Evolutionary conservation across 2,888 invertebrate species (phyloP).

Genomic region (Cataglyphis livida): DNA sequence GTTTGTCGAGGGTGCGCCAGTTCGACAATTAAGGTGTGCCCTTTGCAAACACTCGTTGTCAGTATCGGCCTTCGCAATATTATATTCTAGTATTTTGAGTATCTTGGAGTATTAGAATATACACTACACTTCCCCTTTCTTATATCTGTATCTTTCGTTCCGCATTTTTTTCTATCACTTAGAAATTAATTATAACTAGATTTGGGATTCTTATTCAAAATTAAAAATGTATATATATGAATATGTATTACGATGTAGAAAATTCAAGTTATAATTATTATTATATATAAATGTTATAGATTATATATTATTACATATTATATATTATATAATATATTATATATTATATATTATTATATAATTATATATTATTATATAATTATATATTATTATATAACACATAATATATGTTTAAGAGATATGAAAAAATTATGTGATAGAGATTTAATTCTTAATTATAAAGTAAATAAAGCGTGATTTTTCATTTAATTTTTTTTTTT

Average conservation of each 20-base stretch:
- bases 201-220: background rate
- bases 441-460: too few relatives aligned
- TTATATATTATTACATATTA: background rate
- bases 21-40: conserved; percentile 83
- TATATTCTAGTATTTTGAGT: conserved; percentile 68
- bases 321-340: too few relatives aligned
- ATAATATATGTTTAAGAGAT: too few relatives aligned
- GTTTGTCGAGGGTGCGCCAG: conserved; percentile 82
- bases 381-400: background rate
- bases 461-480: background rate
- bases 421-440: too few relatives aligned
- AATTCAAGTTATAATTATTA: background rate
- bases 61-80: conserved; percentile 67
- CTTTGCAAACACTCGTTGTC: conserved; percentile 79
- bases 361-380: background rate
- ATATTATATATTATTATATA: too few relatives aligned
- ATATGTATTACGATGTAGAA: background rate
- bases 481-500: background rate
- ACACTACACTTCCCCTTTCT: background rate
- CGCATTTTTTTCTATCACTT: background rate
- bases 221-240: background rate
- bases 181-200: background rate
- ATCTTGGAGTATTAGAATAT: conserved; percentile 43
- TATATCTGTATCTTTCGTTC: conserved; percentile 31
- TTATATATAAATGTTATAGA: too few relatives aligned